Evolutionary conservation across 2,888 invertebrate species (phyloP).

Genomic region (Chrysolina americana): DNA sequence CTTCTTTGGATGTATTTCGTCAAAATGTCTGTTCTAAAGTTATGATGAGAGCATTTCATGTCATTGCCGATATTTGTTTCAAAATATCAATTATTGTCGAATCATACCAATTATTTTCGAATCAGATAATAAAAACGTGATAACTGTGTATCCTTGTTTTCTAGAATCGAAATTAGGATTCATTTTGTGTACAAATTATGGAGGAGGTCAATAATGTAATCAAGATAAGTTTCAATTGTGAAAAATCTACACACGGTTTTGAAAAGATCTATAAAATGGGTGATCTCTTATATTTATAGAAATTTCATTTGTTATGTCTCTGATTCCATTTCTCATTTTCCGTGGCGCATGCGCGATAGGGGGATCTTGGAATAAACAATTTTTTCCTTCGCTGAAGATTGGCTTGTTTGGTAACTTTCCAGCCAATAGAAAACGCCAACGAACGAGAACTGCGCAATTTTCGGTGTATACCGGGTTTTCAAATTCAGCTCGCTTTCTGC

Average conservation of each 20-base stretch:
- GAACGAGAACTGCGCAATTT: too few relatives aligned
- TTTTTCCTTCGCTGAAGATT: too few relatives aligned
- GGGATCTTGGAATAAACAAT: too few relatives aligned
- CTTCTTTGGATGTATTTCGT: too few relatives aligned
- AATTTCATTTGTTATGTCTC: background rate
- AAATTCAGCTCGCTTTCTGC: too few relatives aligned
- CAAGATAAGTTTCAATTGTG: conserved; percentile 15
- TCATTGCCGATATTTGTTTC: background rate
- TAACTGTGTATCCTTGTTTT: background rate
- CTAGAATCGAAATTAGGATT: background rate
- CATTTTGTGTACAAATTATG: conserved; percentile 14
- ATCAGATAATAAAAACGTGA: background rate
- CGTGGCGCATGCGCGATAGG: too few relatives aligned
- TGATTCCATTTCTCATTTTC: too few relatives aligned
- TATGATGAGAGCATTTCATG: background rate
- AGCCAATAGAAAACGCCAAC: too few relatives aligned
- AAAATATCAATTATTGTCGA: background rate
- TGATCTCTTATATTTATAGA: background rate
- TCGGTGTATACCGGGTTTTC: too few relatives aligned
- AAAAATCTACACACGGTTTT: conserved; percentile 20
- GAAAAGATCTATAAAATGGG: background rate
- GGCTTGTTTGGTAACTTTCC: too few relatives aligned
- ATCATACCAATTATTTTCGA: background rate
- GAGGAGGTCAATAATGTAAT: conserved; percentile 9
- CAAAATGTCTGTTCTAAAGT: background rate